A percentile compares a stretch with the other conserved stretches of the same genome.
Conservation (phyloP, 1,140 invertebrate genomes). For the Protaetia brevitarsis region DNA sequence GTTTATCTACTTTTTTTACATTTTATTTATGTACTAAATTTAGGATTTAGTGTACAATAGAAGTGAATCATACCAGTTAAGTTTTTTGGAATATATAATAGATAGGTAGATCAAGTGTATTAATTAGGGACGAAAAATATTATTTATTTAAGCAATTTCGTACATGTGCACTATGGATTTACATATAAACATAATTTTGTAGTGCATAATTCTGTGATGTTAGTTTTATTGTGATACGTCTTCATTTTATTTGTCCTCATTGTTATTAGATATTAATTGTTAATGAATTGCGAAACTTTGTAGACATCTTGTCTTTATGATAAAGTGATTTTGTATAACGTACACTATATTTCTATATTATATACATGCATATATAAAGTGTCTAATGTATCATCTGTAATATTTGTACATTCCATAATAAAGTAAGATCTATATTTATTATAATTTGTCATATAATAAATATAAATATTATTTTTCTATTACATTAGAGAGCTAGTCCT, state of each 20-base stretch:
- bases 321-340: neutral
- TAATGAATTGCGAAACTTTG: neutral
- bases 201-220: neutral
- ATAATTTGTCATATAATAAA: conserved; percentile 22
- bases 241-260: conserved; percentile 6
- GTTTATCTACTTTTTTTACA: neutral
- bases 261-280: neutral
- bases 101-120: no score
- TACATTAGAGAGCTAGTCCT: conserved; percentile 20
- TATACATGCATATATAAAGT: conserved; percentile 13
- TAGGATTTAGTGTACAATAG: no score
- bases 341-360: neutral
- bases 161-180: neutral
- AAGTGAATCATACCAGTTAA: no score
- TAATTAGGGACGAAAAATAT: no score
- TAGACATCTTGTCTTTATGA: neutral
- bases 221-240: conserved; percentile 5
- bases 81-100: no score
- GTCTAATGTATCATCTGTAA: conserved; percentile 23
- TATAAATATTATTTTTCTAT: conserved; percentile 26
- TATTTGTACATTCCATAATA: conserved; percentile 26
- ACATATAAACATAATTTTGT: neutral
- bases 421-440: conserved; percentile 25
- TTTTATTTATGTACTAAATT: neutral
- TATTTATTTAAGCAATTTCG: no score